Evolutionary conservation across 2,888 invertebrate species (phyloP).

Genomic region (Luperina testacea): DNA sequence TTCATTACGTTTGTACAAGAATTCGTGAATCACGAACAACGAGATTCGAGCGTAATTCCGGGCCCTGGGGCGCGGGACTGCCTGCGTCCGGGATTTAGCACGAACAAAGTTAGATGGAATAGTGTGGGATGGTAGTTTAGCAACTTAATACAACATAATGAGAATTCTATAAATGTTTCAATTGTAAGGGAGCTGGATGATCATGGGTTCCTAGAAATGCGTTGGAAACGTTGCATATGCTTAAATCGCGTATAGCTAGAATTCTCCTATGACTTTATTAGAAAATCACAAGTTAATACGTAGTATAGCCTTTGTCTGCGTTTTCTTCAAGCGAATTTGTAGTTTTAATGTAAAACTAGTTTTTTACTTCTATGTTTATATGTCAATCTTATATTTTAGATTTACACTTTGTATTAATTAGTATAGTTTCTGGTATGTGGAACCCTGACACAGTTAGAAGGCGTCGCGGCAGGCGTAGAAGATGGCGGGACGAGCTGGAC

Average conservation of each 20-base stretch:
- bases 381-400: neutral
- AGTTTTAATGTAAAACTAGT: neutral
- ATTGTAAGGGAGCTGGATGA: slow-evolving; percentile 26
- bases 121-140: slow-evolving; percentile 50
- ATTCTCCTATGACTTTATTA: neutral
- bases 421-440: neutral
- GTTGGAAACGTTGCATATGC: neutral
- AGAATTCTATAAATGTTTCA: slow-evolving; percentile 46
- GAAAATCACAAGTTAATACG: neutral
- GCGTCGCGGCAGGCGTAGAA: no score
- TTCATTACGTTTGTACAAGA: slow-evolving; percentile 57
- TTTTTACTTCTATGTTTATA: neutral
- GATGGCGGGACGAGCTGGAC: no score
- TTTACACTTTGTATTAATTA: neutral
- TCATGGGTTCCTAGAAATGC: neutral
- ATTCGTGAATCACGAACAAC: slow-evolving; percentile 63
- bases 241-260: neutral
- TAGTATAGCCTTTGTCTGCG: neutral
- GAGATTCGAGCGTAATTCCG: slow-evolving; percentile 60
- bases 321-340: neutral
- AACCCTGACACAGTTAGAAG: no score
- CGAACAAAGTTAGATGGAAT: slow-evolving; percentile 64
- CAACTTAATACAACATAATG: slow-evolving; percentile 49
- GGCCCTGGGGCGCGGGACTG: slow-evolving; percentile 45
- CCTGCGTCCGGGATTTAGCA: slow-evolving; percentile 55